phyloP scores from a whole-genome alignment of 2,888 invertebrate species.

The Ennomos quercinarius region DNA sequence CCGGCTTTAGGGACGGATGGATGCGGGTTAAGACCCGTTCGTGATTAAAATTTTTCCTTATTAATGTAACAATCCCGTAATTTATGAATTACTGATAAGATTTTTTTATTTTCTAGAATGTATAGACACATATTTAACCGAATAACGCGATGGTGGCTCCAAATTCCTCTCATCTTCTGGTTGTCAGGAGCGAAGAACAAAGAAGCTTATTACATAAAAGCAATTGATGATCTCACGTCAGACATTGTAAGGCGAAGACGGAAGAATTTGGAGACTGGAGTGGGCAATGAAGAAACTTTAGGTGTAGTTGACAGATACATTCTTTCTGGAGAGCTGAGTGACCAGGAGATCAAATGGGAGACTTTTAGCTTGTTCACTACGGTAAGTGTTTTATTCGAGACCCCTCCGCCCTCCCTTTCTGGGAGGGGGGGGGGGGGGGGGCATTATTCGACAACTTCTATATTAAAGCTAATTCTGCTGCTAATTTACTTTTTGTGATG shows the following conservation, averaged over 20 bases:
- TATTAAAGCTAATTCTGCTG: too few relatives aligned
- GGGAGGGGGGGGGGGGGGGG: too few relatives aligned
- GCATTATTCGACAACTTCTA: too few relatives aligned
- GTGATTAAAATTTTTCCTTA: too few relatives aligned
- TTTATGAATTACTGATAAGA: slow-evolving; percentile 3
- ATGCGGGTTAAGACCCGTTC: too few relatives aligned
- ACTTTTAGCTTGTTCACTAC: slow-evolving; percentile 69
- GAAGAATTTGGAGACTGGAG: slow-evolving; percentile 41
- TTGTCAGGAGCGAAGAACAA: slow-evolving; percentile 49
- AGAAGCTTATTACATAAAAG: slow-evolving; percentile 46
- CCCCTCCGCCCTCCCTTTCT: too few relatives aligned
- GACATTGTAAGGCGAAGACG: slow-evolving; percentile 59
- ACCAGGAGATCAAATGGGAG: slow-evolving; percentile 60
- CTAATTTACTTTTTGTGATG: too few relatives aligned
- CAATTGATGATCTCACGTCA: slow-evolving; percentile 51
- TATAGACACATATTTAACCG: slow-evolving; percentile 61
- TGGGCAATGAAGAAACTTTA: slow-evolving; percentile 48
- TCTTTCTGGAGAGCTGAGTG: slow-evolving; percentile 56
- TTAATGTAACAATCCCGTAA: too few relatives aligned
- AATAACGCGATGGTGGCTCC: slow-evolving; percentile 73
- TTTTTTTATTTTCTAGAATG: slow-evolving; percentile 46
- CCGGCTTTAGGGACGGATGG: too few relatives aligned
- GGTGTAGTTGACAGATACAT: slow-evolving; percentile 67
- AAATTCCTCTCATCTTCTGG: slow-evolving; percentile 64
- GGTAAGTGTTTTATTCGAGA: slow-evolving; percentile 58